phyloP scores from a whole-genome alignment of 2,888 invertebrate genomes.

The Trichogramma dendrolimi region DNA sequence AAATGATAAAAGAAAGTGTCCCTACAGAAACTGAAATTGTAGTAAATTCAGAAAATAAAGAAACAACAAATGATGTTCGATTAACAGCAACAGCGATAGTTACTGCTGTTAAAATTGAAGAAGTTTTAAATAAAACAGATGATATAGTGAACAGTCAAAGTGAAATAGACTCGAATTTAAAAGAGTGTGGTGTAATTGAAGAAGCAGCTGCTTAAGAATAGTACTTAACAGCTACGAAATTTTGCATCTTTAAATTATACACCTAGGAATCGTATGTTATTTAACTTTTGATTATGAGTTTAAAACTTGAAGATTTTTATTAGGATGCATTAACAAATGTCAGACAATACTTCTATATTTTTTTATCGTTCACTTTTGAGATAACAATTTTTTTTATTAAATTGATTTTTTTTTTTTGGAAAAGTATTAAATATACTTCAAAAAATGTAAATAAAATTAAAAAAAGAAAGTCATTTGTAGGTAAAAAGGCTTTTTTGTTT shows the following conservation, averaged over 20 bases:
- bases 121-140: constrained; percentile 17
- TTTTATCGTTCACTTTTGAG: constrained; percentile 3
- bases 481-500: too few species aligned
- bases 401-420: constrained; percentile 18
- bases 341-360: too few species aligned
- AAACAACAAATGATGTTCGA: neutral
- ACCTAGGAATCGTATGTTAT: too few species aligned
- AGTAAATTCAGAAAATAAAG: neutral
- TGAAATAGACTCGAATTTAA: constrained; percentile 28
- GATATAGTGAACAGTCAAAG: constrained; percentile 16
- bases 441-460: constrained; percentile 27
- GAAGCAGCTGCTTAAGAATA: constrained; percentile 45
- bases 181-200: constrained; percentile 42
- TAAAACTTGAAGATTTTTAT: too few species aligned
- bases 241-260: constrained; percentile 14
- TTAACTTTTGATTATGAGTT: too few species aligned
- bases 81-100: neutral
- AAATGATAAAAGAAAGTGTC: too few species aligned
- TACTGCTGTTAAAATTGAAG: constrained; percentile 1
- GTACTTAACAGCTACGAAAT: constrained; percentile 4
- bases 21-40: neutral
- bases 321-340: too few species aligned
- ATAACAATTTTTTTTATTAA: constrained; percentile 9
- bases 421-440: constrained; percentile 9
- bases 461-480: constrained; percentile 4